Evolutionary conservation across 2,113 vertebrate species (phyloP).

Genomic region (Nothoprocta pentlandii): DNA sequence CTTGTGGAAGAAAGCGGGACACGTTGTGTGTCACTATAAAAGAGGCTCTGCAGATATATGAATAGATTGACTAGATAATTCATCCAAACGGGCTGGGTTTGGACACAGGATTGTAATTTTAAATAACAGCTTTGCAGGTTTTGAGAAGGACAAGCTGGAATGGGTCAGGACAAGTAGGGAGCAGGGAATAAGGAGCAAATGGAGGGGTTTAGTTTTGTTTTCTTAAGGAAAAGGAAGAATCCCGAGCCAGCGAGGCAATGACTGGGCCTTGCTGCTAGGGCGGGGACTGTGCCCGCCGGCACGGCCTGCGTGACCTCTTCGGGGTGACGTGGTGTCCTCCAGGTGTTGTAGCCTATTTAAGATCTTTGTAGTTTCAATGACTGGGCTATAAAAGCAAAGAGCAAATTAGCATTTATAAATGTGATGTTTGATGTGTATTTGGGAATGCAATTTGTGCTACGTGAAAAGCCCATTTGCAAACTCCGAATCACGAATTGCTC

Average conservation of each 20-base stretch:
- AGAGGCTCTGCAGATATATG: not conserved
- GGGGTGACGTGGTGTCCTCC: not conserved
- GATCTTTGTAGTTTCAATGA: not conserved
- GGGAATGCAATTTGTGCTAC: conserved; percentile 33
- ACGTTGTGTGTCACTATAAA: rapidly evolving
- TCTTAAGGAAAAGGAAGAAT: not conserved
- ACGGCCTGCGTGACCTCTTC: not conserved
- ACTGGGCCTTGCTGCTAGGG: not conserved
- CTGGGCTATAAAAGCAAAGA: not conserved
- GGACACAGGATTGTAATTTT: not conserved
- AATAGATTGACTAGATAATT: not conserved
- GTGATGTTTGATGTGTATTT: not conserved
- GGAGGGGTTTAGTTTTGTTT: not conserved
- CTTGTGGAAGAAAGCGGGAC: not conserved
- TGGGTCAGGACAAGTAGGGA: rapidly evolving
- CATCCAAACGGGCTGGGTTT: rapidly evolving
- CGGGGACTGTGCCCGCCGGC: not conserved
- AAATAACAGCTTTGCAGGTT: not conserved
- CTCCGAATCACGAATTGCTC: conserved; percentile 7
- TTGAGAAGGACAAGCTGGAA: not conserved
- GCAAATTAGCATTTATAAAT: conserved; percentile 10
- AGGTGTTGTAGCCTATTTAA: conserved; percentile 44
- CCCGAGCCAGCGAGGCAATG: not conserved
- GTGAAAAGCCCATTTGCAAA: conserved; percentile 48
- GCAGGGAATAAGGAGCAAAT: rapidly evolving